Evolutionary conservation across 1,140 invertebrate genomes (phyloP), one percentile per base, ranked within the genome.

Genomic region (silkworm (Bombyx mori)): DNA sequence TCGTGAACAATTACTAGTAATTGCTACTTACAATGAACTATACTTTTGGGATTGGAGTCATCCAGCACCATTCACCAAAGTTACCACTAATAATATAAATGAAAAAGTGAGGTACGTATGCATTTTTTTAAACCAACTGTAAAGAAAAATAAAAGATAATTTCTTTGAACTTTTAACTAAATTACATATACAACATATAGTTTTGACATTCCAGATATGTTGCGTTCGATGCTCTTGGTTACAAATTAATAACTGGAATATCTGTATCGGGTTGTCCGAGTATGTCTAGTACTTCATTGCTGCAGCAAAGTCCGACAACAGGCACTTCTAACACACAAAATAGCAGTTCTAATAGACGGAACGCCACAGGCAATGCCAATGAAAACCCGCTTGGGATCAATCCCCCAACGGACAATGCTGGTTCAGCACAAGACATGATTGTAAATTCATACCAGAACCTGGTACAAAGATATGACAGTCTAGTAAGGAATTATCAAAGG

Each of bases 11-110:
- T 86, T 97, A 54, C 88, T 97, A 42, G 94, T 96, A 4, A 95
- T 97, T 68, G 95, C 95, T 18, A 95, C 94, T 1, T 92, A 90
- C 68, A 96, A 96, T 89, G 92, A 94, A 77, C 87, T 97, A 12
- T 93, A 95, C 78, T 97, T 97, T 84, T 97, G 95, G 96, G 94
- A 97, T 74, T 97, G 96, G 96, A 93, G 91, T 75, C 89, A 92
- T 64, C 89, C 92, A 0, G 89, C 93, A 68, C 95, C 95, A 0
- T 95, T 95, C 77, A 92, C 92, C 46, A 90, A 92, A 73, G 90
- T 92, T 54, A 88, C 89, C 22, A 94, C 93, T 47, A 90, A 89
- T 61, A 92, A 90, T 75, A 89, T 91, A 12, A 92, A 92, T 77
- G 93, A 95, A 83, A 95, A 94, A 92, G 93, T 95, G 67, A 89